Conservation (phyloP, 2,888 invertebrate species). For the Drosophila robusta region DNA sequence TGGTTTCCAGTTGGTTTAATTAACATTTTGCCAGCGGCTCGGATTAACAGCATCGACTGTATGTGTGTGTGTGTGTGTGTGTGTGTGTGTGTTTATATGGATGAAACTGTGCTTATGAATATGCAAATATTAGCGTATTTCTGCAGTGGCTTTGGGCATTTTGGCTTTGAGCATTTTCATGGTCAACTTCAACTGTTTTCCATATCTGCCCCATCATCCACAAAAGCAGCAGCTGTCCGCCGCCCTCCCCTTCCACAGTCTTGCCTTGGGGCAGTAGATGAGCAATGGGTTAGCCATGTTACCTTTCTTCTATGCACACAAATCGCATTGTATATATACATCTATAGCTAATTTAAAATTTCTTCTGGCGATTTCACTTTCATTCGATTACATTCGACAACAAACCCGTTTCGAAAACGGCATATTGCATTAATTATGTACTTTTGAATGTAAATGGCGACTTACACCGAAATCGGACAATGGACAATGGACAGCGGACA, state of each 20-base stretch:
- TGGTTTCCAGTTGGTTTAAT: conserved; percentile 65
- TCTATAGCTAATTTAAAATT: conserved; percentile 33
- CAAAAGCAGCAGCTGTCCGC: conserved; percentile 2
- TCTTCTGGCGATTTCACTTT: conserved; percentile 74
- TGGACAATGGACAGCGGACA: conserved; percentile 3
- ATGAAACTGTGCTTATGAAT: conserved; percentile 57
- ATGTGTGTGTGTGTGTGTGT: conserved; percentile 2
- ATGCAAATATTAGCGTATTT: conserved; percentile 58
- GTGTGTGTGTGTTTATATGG: conserved; percentile 17
- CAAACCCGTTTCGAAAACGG: conserved; percentile 55
- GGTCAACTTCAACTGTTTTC: conserved; percentile 55
- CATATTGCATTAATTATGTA: conserved; percentile 71
- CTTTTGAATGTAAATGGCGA: conserved; percentile 48
- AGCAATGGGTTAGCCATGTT: conserved; percentile 19
- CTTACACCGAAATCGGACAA: conserved; percentile 41
- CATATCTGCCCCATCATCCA: conserved; percentile 46
- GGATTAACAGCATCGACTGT: conserved; percentile 35
- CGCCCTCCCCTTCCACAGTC: neutral
- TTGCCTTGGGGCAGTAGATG: neutral
- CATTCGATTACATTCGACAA: conserved; percentile 13
- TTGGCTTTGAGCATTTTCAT: conserved; percentile 61
- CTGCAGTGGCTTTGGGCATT: conserved; percentile 42
- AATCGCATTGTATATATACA: conserved; percentile 1
- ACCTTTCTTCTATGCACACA: conserved; percentile 23
- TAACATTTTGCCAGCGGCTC: conserved; percentile 65